Evolutionary conservation across 2,113 vertebrate genomes (phyloP), one percentile per base, ranked within the genome.

Genomic region (Cyanistes caeruleus): DNA sequence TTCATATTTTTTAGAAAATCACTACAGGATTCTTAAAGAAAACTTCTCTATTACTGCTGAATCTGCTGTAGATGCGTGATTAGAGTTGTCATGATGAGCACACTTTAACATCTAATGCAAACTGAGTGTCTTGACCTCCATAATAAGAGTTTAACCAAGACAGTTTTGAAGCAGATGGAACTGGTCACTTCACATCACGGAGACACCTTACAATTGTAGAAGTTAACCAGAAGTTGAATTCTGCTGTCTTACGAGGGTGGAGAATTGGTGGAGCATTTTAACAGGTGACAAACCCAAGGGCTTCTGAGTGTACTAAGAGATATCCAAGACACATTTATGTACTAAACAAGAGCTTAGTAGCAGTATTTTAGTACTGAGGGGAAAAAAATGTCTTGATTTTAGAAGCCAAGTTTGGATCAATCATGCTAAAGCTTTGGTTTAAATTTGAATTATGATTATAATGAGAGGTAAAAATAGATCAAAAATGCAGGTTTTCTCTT

Each of bases 181-280:
- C 19, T 27, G 4, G 31, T 67, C 3, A 24, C 76, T 72, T 89
- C 68, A 63, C 20, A 35, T 22, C 31, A 67, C 6, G 12, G 22
- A 89, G 73, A 28, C 15, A 37, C 18, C 18, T 93, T 56, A 33
- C 2, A n/a, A 33, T 14, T 65, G 31, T 49, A 11, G n/a, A 67
- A 65, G 13, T 80, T 81, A 52, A 62, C 43, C 23, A 62, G 73
- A 75, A 35, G 31, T 18, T 80, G 58, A 53, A 33, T 60, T 86
- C 30, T 52, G 1, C 27, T 10, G 6, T 31, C 9, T 53, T 70
- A 16, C 0, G 0, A 44, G 23, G 11, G 6, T 69, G 41, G 48
- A 81, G 52, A 62, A 53, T 49, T 77, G 39, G 10, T 56, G 24
- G 27, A 82, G 14, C n/a, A 23, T 93, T 74, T 78, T 48, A 37